Evolutionary conservation across 2,113 vertebrate genomes (phyloP).

Genomic region (Emberiza fucata): DNA sequence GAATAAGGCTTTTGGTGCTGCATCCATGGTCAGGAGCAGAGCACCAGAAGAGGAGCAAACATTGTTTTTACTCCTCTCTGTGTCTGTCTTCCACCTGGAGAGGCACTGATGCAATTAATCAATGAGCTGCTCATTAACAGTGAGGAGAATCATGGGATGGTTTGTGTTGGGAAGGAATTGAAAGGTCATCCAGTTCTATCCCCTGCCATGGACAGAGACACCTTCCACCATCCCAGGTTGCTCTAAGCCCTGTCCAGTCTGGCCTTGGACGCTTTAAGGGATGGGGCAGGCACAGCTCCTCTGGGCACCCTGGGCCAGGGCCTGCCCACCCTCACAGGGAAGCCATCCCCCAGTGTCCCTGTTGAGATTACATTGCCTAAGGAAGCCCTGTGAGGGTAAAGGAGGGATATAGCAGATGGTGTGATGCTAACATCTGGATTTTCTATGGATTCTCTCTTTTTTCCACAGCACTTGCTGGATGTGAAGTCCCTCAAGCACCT

Average conservation of each 20-base stretch:
- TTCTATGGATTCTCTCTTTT: background rate
- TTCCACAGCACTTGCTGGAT: constrained; percentile 87
- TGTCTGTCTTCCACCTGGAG: background rate
- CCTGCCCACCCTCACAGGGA: background rate
- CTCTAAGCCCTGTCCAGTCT: accelerated
- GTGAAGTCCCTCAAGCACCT: constrained; percentile 96
- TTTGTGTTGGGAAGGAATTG: background rate
- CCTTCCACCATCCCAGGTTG: accelerated
- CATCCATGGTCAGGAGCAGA: accelerated
- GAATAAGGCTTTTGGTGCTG: background rate
- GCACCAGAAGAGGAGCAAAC: background rate
- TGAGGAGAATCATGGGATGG: background rate
- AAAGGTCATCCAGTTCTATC: background rate
- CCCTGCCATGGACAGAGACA: background rate
- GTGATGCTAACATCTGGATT: background rate
- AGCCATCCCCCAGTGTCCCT: background rate
- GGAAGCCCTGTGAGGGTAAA: background rate
- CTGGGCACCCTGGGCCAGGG: background rate
- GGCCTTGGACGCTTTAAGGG: background rate
- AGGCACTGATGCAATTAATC: background rate
- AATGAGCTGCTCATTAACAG: background rate
- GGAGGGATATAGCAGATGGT: background rate
- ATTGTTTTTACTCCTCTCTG: background rate
- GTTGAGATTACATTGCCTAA: background rate
- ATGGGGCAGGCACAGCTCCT: background rate